phyloP scores from a whole-genome alignment of 2,113 vertebrate genomes.

The Nannospalax galili region DNA sequence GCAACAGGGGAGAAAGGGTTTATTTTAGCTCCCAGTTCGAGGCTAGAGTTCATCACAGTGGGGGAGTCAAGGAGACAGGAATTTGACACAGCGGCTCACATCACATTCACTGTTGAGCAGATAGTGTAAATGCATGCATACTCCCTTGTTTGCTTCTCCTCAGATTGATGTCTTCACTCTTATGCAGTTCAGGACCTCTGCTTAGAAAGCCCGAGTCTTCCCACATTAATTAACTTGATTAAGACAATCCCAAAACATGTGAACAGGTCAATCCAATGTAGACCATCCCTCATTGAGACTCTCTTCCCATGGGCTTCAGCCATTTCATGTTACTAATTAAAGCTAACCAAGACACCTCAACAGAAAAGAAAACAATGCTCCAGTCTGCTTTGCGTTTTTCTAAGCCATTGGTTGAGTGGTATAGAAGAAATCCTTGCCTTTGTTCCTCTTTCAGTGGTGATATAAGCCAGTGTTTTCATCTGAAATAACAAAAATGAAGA shows the following conservation, averaged over 20 bases:
- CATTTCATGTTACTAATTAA: background rate
- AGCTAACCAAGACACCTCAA: background rate
- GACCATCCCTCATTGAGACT: too few species aligned
- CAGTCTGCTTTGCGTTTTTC: background rate
- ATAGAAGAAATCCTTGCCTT: background rate
- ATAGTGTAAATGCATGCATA: background rate
- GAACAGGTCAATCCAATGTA: too few species aligned
- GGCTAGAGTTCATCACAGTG: too few species aligned
- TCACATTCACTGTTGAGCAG: background rate
- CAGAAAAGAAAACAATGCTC: background rate
- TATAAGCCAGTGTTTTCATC: background rate
- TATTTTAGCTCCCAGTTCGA: background rate
- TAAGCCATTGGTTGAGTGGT: background rate
- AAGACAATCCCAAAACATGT: background rate
- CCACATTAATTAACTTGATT: background rate
- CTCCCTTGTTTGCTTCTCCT: background rate
- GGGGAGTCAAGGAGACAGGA: background rate
- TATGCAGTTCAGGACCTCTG: background rate
- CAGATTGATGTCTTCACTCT: background rate
- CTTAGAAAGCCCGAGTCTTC: background rate
- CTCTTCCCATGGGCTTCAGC: too few species aligned
- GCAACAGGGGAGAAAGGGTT: background rate
- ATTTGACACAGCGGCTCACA: too few species aligned
- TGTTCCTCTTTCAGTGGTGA: background rate
- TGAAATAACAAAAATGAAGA: conserved; percentile 31